A percentile compares a stretch with the other conserved stretches of the same genome.
These are phyloP conservation scores for Drosophila anomalipes DNA, from an alignment of 2,888 invertebrate species.

Conservation along the genomic window DNA sequence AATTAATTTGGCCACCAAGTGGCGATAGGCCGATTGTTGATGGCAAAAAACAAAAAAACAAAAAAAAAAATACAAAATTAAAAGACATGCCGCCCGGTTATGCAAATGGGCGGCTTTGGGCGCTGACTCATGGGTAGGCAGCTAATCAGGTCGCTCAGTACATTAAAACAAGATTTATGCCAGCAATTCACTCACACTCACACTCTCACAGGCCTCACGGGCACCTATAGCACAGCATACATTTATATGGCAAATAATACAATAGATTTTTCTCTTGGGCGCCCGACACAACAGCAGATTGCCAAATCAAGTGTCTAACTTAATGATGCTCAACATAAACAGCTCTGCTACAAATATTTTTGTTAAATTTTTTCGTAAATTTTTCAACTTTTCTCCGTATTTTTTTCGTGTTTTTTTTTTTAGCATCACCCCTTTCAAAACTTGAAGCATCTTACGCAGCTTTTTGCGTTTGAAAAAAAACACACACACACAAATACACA, in stretches of 20 bases:
- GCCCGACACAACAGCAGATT: conserved; percentile 55
- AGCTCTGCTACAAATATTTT: conserved; percentile 50
- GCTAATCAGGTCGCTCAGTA: conserved; percentile 72
- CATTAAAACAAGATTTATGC: conserved; percentile 76
- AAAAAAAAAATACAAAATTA: not conserved
- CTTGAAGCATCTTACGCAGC: conserved; percentile 40
- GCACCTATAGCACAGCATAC: conserved; percentile 31
- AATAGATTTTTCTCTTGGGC: conserved; percentile 54
- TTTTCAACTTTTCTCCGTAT: conserved; percentile 14
- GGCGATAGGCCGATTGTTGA: conserved; percentile 32
- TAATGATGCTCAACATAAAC: conserved; percentile 80
- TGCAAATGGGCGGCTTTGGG: conserved; percentile 59
- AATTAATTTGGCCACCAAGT: conserved; percentile 63
- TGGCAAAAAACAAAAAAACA: not conserved
- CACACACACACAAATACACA: conserved; percentile 16
- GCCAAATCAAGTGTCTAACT: conserved; percentile 80
- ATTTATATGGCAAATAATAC: conserved; percentile 79
- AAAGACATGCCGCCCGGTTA: conserved; percentile 42
- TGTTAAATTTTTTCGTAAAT: conserved; percentile 32
- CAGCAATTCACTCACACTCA: conserved; percentile 35
- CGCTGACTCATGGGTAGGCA: conserved; percentile 49
- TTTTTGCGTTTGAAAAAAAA: conserved; percentile 22
- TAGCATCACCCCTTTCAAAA: conserved; percentile 42
- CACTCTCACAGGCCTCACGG: conserved; percentile 28
- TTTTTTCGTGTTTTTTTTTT: conserved; percentile 24